These are phyloP conservation scores for Trichopria drosophilae DNA, from an alignment of 2,888 invertebrate genomes.

Conservation along the genomic window DNA sequence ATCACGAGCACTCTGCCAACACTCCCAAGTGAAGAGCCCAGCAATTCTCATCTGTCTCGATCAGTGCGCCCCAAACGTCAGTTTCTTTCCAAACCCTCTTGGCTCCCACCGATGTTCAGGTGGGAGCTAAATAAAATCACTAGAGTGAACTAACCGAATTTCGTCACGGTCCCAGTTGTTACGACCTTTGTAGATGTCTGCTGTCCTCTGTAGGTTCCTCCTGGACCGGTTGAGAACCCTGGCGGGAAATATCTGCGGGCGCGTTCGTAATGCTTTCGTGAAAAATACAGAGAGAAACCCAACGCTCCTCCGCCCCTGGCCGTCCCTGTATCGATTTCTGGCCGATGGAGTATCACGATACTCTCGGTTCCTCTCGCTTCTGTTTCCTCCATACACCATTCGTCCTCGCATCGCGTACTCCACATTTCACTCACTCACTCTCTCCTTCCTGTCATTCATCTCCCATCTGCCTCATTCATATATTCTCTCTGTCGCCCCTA, in stretches of 20 bases:
- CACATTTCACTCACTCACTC: slow-evolving; percentile 28
- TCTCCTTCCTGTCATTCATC: slow-evolving; percentile 25
- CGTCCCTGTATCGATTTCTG: slow-evolving; percentile 50
- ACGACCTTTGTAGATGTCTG: too few relatives aligned
- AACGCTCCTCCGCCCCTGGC: slow-evolving; percentile 25
- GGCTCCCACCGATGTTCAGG: too few relatives aligned
- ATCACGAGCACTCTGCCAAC: slow-evolving; percentile 55
- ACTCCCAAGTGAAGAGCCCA: slow-evolving; percentile 42
- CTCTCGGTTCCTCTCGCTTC: slow-evolving; percentile 25
- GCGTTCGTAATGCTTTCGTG: slow-evolving; percentile 49
- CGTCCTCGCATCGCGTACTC: slow-evolving; percentile 12
- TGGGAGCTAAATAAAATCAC: background rate
- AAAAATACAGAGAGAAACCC: slow-evolving; percentile 47
- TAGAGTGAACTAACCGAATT: too few relatives aligned
- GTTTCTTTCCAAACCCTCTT: too few relatives aligned
- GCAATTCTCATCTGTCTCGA: slow-evolving; percentile 39
- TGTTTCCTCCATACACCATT: slow-evolving; percentile 15
- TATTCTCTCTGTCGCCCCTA: too few relatives aligned
- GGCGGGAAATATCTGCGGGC: slow-evolving; percentile 39
- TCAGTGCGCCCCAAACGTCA: too few relatives aligned
- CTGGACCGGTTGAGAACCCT: slow-evolving; percentile 41
- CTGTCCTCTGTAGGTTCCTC: too few relatives aligned
- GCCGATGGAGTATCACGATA: slow-evolving; percentile 49
- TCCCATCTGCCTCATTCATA: slow-evolving; percentile 23
- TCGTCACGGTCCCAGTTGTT: background rate